Conservation (phyloP, 1,140 invertebrate genomes). For the Sinella curviseta region DNA sequence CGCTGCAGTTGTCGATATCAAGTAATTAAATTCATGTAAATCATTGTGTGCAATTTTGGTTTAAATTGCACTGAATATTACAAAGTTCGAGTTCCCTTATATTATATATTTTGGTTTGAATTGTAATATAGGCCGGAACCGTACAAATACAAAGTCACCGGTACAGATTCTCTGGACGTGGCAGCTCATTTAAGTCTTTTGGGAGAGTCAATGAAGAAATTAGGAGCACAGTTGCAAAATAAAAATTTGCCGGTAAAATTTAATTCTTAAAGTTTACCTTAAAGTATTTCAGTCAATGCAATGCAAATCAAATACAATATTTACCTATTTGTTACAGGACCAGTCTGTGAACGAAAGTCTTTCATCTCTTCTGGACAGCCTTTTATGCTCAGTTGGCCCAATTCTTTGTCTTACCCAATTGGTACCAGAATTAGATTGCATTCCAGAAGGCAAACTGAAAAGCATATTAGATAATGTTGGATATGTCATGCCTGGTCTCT, state of each 20-base stretch:
- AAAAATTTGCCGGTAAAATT: conserved; percentile 69
- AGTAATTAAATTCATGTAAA: too few species aligned
- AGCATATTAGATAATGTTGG: conserved; percentile 90
- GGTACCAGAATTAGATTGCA: conserved; percentile 74
- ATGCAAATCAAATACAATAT: conserved; percentile 47
- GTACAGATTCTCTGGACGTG: conserved; percentile 82
- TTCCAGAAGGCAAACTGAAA: conserved; percentile 67
- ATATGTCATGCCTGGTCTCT: conserved; percentile 94
- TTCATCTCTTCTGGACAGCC: conserved; percentile 89
- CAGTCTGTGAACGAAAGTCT: conserved; percentile 91
- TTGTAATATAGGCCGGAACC: neutral
- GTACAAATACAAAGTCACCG: conserved; percentile 50
- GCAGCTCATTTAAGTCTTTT: conserved; percentile 89
- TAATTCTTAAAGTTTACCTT: neutral
- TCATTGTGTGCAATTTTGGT: too few species aligned
- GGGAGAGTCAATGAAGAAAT: conserved; percentile 89
- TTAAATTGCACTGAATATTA: too few species aligned
- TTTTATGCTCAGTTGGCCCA: conserved; percentile 88
- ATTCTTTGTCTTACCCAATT: conserved; percentile 83
- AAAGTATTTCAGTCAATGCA: neutral
- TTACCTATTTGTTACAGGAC: conserved; percentile 61
- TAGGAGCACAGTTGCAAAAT: conserved; percentile 87
- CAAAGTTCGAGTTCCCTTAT: too few species aligned
- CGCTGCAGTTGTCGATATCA: too few species aligned
- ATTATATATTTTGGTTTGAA: neutral